These are phyloP conservation scores for Cataglyphis cursor DNA, from an alignment of 2,888 invertebrate species.

Conservation along the genomic window DNA sequence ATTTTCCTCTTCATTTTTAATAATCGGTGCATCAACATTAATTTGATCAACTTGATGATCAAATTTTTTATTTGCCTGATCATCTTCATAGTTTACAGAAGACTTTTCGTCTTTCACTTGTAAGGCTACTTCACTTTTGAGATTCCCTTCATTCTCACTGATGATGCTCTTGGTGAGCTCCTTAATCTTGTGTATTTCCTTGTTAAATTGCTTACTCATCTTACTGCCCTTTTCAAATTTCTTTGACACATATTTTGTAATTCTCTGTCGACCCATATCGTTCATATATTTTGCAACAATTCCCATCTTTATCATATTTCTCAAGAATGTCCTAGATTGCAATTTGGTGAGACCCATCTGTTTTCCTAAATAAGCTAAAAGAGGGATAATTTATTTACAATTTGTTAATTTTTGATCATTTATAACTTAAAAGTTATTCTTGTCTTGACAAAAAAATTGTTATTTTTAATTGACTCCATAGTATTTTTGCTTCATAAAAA, in stretches of 20 bases:
- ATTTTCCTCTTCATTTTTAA: not conserved
- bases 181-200: constrained; percentile 83
- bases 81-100: not conserved
- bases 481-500: not conserved
- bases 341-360: constrained; percentile 86
- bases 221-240: constrained; percentile 81
- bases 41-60: not conserved
- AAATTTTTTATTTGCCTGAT: not conserved
- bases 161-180: constrained; percentile 76
- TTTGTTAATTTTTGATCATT: not conserved
- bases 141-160: constrained; percentile 45
- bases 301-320: constrained; percentile 86
- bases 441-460: not conserved
- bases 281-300: constrained; percentile 87
- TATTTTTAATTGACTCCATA: not conserved
- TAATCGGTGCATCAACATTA: not conserved
- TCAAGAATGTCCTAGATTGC: constrained; percentile 87
- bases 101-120: not conserved
- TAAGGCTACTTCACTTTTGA: constrained; percentile 29
- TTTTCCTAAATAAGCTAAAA: constrained; percentile 79
- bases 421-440: not conserved
- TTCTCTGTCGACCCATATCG: constrained; percentile 88
- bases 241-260: constrained; percentile 86
- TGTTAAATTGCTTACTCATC: constrained; percentile 81
- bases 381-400: not conserved